Conservation (phyloP, 2,797 vertebrate species). For the Microctenopoma stevenorrisi region DNA sequence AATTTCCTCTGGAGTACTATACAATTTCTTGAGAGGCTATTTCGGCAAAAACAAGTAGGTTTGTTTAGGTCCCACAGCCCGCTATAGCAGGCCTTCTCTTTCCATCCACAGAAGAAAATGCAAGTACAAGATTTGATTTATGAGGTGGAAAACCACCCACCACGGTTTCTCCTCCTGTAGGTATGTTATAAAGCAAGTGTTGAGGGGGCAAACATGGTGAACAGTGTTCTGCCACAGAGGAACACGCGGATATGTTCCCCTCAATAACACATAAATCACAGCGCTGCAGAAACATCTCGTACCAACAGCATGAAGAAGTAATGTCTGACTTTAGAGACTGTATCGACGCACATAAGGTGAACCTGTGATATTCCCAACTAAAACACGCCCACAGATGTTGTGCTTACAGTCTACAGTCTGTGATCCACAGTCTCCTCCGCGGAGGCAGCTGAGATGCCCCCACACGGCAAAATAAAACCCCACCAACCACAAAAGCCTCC, state of each 20-base stretch:
- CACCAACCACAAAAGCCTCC: slow-evolving; percentile 21
- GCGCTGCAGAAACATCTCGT: background rate
- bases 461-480: slow-evolving; percentile 22
- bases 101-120: background rate
- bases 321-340: background rate
- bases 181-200: background rate
- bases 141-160: background rate
- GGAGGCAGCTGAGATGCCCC: background rate
- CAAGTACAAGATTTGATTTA: slow-evolving; percentile 1
- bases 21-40: background rate
- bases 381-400: background rate
- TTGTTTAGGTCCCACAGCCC: background rate
- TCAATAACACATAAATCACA: background rate
- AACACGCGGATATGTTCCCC: background rate
- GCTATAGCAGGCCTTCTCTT: background rate
- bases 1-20: background rate
- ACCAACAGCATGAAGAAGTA: background rate
- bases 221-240: background rate
- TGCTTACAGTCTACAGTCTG: background rate
- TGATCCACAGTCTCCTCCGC: background rate
- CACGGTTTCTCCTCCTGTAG: background rate
- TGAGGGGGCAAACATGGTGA: background rate
- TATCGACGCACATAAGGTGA: background rate
- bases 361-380: slow-evolving; percentile 3
- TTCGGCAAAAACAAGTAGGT: background rate